A percentile compares a stretch with the other conserved stretches of the same genome.
phyloP scores from a whole-genome alignment of 2,888 invertebrate species.

The Venusia cambrica region DNA sequence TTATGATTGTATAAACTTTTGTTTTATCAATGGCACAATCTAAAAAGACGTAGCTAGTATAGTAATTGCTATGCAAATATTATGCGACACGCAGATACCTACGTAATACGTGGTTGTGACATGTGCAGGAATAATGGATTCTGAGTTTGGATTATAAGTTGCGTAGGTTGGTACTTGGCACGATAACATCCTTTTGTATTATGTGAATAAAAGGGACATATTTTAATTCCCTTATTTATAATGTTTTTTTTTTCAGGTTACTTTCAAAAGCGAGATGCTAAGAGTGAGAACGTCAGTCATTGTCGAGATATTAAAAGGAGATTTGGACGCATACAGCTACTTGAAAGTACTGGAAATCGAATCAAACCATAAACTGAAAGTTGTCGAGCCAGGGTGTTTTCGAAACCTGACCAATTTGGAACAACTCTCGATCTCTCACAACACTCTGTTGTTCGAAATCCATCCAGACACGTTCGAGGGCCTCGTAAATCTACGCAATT shows the following conservation, averaged over 20 bases:
- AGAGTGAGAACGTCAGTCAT: conserved; percentile 77
- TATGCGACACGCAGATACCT: conserved; percentile 22
- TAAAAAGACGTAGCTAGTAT: conserved; percentile 9
- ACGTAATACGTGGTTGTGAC: conserved; percentile 8
- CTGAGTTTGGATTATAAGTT: conserved; percentile 1
- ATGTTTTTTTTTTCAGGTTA: conserved; percentile 52
- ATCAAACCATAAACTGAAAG: conserved; percentile 73
- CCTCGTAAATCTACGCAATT: conserved; percentile 64
- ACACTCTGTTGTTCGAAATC: conserved; percentile 66
- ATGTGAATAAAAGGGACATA: no score
- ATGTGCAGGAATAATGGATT: neutral
- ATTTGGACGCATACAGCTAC: conserved; percentile 56
- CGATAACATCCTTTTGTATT: neutral
- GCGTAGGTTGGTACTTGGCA: no score
- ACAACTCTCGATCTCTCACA: conserved; percentile 80
- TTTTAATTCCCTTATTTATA: no score
- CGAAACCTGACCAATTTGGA: conserved; percentile 64
- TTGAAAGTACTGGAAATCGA: conserved; percentile 74
- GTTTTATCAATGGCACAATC: conserved; percentile 12
- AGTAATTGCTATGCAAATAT: conserved; percentile 22
- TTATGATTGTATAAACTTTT: conserved; percentile 6
- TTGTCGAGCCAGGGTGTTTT: conserved; percentile 73
- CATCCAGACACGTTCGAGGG: conserved; percentile 72
- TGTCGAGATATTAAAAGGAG: conserved; percentile 56
- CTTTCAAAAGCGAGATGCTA: conserved; percentile 54